A percentile compares a stretch with the other conserved stretches of the same genome.
Conservation (phyloP, 2,888 invertebrate genomes). For the Coenonympha glycerion region DNA sequence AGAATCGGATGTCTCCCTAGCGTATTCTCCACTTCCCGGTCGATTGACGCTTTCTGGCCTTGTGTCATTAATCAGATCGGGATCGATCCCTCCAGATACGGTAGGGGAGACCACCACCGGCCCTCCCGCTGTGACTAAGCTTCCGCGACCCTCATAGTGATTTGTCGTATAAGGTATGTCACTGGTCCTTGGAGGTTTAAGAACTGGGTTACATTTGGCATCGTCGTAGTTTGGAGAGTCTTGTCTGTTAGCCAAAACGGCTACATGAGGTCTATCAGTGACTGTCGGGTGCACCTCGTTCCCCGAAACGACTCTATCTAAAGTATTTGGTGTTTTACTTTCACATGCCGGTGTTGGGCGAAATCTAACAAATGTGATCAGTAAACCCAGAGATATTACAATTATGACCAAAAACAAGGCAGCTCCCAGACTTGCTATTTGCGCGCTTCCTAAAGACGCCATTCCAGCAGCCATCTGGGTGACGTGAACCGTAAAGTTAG, state of each 20-base stretch:
- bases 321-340: conserved; percentile 84
- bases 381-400: conserved; percentile 81
- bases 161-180: conserved; percentile 82
- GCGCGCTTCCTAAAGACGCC: conserved; percentile 87
- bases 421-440: conserved; percentile 89
- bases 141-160: conserved; percentile 81
- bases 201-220: conserved; percentile 78
- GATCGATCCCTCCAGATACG: conserved; percentile 85
- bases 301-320: conserved; percentile 82
- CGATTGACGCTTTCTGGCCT: conserved; percentile 77
- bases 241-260: conserved; percentile 74
- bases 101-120: conserved; percentile 84
- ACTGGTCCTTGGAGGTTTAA: conserved; percentile 82
- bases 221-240: conserved; percentile 58
- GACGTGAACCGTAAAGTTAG: conserved; percentile 91
- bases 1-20: conserved; percentile 82
- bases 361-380: conserved; percentile 84
- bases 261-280: conserved; percentile 73
- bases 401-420: conserved; percentile 86
- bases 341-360: conserved; percentile 84
- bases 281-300: conserved; percentile 69
- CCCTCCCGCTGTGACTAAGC: conserved; percentile 76
- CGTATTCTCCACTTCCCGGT: conserved; percentile 86
- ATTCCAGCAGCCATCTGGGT: conserved; percentile 85
- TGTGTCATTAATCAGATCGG: conserved; percentile 90